Evolutionary conservation across 2,888 invertebrate genomes (phyloP).

Genomic region (Nymphalis c-album): DNA sequence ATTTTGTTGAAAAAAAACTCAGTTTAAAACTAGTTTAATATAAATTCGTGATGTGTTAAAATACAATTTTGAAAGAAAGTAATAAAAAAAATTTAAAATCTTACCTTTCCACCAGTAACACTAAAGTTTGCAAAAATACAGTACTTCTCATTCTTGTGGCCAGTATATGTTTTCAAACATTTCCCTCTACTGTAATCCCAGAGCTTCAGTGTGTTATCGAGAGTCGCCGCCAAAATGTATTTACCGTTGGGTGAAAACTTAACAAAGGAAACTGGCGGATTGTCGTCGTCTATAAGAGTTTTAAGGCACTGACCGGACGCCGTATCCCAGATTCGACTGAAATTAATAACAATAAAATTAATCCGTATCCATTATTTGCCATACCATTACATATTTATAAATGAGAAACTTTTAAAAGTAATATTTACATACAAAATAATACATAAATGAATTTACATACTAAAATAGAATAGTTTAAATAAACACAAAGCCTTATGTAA

Average conservation of each 20-base stretch:
- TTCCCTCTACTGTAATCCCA: slow-evolving; percentile 99
- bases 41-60: too few relatives aligned
- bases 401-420: too few relatives aligned
- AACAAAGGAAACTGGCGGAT: slow-evolving; percentile 99
- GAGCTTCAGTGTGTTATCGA: slow-evolving; percentile 98
- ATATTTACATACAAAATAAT: too few relatives aligned
- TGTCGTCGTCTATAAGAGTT: slow-evolving; percentile 99
- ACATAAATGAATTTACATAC: too few relatives aligned
- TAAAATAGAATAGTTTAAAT: too few relatives aligned
- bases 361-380: not conserved
- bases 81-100: too few relatives aligned
- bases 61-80: too few relatives aligned
- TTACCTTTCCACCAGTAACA: slow-evolving; percentile 98
- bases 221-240: slow-evolving; percentile 98
- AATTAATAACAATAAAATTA: slow-evolving; percentile 47
- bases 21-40: too few relatives aligned
- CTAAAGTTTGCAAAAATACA: slow-evolving; percentile 99
- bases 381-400: not conserved
- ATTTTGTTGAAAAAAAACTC: too few relatives aligned
- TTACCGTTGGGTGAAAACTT: slow-evolving; percentile 99
- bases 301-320: slow-evolving; percentile 99
- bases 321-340: slow-evolving; percentile 99
- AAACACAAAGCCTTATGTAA: too few relatives aligned
- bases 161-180: slow-evolving; percentile 98
- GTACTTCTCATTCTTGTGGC: slow-evolving; percentile 99